Evolutionary conservation across 2,113 vertebrate species (phyloP).

Genomic region (Cinclus mexicanus): DNA sequence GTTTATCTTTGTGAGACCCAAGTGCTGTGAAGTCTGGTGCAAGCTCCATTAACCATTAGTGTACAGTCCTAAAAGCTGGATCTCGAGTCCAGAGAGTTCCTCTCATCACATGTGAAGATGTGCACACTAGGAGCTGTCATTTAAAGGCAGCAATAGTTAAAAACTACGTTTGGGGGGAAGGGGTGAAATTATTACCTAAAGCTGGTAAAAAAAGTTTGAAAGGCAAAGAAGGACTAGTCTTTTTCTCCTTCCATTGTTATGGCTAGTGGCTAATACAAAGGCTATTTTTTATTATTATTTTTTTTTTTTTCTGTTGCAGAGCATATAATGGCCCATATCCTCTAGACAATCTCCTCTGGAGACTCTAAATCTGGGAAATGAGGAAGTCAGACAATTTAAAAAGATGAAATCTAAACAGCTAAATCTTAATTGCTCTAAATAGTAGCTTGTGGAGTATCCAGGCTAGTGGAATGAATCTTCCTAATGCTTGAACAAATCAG

Average conservation of each 20-base stretch:
- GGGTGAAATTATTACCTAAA: neutral
- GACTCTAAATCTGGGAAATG: conserved; percentile 22
- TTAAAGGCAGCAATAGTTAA: neutral
- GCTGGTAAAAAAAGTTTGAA: neutral
- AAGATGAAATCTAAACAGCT: neutral
- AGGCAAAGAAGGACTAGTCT: neutral
- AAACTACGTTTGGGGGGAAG: neutral
- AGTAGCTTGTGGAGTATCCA: neutral
- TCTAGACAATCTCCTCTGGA: conserved; percentile 4
- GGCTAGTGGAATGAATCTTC: neutral
- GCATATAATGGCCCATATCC: neutral
- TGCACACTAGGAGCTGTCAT: neutral
- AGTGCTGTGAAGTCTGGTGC: neutral
- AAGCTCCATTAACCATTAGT: neutral
- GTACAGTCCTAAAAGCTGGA: neutral
- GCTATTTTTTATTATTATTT: neutral
- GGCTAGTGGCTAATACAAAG: neutral
- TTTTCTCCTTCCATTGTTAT: neutral
- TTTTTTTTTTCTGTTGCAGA: neutral
- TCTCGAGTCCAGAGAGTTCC: neutral
- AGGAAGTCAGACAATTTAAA: neutral
- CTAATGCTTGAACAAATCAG: neutral
- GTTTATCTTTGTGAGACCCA: neutral
- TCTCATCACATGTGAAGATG: accelerated
- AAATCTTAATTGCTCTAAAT: conserved; percentile 17